phyloP scores from a whole-genome alignment of 2,888 invertebrate species.

The Altica lythri region DNA sequence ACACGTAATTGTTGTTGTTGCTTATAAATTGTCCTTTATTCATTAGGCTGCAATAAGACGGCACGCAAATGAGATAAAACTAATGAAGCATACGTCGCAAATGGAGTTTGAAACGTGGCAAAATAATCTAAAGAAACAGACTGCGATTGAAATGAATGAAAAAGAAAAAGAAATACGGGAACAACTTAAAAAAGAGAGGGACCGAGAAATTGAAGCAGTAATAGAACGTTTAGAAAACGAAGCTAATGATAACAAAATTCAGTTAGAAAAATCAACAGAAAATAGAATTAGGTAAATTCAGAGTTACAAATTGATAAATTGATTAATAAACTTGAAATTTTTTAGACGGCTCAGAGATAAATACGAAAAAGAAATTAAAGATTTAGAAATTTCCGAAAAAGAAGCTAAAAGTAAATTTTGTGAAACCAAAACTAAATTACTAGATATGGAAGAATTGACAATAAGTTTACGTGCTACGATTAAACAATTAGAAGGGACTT shows the following conservation, averaged over 20 bases:
- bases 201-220: conserved; percentile 77
- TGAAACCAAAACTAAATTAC: conserved; percentile 67
- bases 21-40: too few species aligned
- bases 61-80: conserved; percentile 61
- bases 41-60: conserved; percentile 54
- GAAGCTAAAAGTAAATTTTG: conserved; percentile 70
- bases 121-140: conserved; percentile 66
- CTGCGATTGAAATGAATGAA: conserved; percentile 64
- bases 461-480: conserved; percentile 64
- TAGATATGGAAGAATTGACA: conserved; percentile 68
- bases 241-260: conserved; percentile 63
- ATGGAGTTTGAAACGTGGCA: conserved; percentile 69
- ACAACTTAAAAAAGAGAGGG: conserved; percentile 73
- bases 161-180: conserved; percentile 72
- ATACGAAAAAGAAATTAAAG: conserved; percentile 72
- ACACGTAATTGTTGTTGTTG: too few species aligned
- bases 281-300: conserved; percentile 54
- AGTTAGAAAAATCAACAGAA: conserved; percentile 66
- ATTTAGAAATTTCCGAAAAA: conserved; percentile 69
- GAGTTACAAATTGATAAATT: background rate
- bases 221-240: conserved; percentile 73
- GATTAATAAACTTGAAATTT: conserved; percentile 15
- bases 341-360: conserved; percentile 75
- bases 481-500: conserved; percentile 69
- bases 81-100: conserved; percentile 65